Evolutionary conservation across 2,113 vertebrate genomes (phyloP).

Genomic region (Sus scrofa): T2T-Sscrofa CM000813.6:144411501-144412000

Average conservation of each 20-base stretch:
- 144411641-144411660: background rate
- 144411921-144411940: background rate
- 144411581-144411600: background rate
- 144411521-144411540: background rate
- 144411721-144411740: background rate
- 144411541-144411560: no score
- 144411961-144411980: background rate
- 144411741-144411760: background rate
- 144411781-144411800: background rate
- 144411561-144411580: background rate
- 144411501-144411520: background rate
- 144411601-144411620: background rate
- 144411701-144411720: background rate
- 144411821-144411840: background rate
- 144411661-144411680: background rate
- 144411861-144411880: background rate
- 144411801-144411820: background rate
- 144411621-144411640: background rate
- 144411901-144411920: background rate
- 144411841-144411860: background rate
- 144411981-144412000: background rate
- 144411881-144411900: background rate
- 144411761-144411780: background rate
- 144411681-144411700: background rate
- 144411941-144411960: background rate